These are phyloP conservation scores for Atopsyche davidsoni DNA, from an alignment of 1,140 invertebrate species.

Conservation along the genomic window DNA sequence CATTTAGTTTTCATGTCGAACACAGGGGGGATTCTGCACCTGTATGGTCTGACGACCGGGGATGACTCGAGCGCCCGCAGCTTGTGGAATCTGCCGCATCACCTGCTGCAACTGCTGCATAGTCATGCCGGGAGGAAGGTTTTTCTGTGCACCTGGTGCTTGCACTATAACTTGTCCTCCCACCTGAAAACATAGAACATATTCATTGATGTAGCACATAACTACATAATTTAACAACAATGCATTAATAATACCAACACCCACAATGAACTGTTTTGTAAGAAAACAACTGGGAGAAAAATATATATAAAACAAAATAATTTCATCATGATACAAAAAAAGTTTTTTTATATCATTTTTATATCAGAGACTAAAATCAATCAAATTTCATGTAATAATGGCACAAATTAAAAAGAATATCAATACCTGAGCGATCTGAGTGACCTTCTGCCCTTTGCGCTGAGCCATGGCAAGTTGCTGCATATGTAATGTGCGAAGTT, in stretches of 20 bases:
- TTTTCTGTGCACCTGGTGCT: slow-evolving; percentile 47
- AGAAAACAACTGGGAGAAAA: slow-evolving; percentile 1
- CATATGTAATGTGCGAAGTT: slow-evolving; percentile 62
- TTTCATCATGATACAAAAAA: too few species aligned
- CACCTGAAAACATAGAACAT: slow-evolving; percentile 34
- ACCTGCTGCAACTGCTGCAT: slow-evolving; percentile 75
- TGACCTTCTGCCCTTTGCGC: slow-evolving; percentile 54
- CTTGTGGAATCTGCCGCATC: slow-evolving; percentile 55
- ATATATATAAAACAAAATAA: too few species aligned
- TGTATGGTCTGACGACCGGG: slow-evolving; percentile 31
- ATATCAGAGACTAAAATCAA: too few species aligned
- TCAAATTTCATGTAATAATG: background rate
- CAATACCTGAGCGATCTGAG: slow-evolving; percentile 51
- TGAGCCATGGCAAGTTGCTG: slow-evolving; percentile 60
- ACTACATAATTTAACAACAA: background rate
- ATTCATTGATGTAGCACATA: slow-evolving; percentile 1
- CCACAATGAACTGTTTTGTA: background rate
- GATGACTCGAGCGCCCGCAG: slow-evolving; percentile 32
- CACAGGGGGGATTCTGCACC: slow-evolving; percentile 5
- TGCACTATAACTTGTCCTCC: slow-evolving; percentile 59
- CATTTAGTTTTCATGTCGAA: too few species aligned
- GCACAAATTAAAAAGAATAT: slow-evolving; percentile 4
- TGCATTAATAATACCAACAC: background rate
- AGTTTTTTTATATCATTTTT: too few species aligned
- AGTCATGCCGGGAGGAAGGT: slow-evolving; percentile 58